Conservation (phyloP, 2,113 vertebrate genomes). For the Atrichornis clamosus region DNA sequence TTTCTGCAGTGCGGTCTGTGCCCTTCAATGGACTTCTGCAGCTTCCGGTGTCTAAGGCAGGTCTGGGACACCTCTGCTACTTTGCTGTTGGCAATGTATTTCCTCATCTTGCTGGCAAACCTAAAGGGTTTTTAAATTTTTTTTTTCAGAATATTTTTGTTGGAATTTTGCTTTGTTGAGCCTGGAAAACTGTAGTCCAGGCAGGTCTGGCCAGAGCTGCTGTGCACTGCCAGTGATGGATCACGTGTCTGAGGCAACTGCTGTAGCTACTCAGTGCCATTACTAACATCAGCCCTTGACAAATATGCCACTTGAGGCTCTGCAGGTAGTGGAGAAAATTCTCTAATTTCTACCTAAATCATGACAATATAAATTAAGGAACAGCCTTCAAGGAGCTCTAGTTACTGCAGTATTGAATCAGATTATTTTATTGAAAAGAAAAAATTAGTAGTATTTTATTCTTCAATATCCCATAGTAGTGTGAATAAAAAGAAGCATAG, state of each 20-base stretch:
- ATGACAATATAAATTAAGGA: neutral
- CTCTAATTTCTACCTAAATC: neutral
- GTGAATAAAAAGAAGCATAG: neutral
- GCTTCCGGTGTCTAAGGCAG: neutral
- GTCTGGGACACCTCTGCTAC: neutral
- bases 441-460: neutral
- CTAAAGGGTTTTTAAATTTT: neutral
- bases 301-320: neutral
- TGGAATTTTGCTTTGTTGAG: neutral
- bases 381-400: neutral
- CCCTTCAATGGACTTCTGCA: neutral
- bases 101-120: neutral
- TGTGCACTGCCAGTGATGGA: neutral
- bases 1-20: neutral
- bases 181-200: neutral
- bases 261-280: neutral
- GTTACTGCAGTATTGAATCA: neutral
- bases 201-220: neutral
- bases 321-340: neutral
- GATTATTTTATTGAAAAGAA: neutral
- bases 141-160: neutral
- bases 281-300: neutral
- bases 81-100: neutral
- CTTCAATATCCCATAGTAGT: neutral
- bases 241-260: rapidly evolving